Evolutionary conservation across 2,888 invertebrate species (phyloP).

Genomic region (Archips xylosteana): DNA sequence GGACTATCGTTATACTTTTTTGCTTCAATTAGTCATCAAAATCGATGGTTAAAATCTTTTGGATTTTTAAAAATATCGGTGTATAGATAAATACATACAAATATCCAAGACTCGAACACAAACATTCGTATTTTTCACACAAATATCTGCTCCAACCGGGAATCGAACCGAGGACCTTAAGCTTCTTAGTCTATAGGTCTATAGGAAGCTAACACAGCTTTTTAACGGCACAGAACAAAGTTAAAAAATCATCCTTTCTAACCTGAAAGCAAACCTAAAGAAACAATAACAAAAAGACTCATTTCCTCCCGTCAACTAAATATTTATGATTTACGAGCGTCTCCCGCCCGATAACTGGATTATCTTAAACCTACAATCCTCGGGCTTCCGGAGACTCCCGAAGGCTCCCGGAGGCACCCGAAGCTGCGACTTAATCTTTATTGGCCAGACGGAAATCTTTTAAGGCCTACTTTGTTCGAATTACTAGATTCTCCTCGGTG

Average conservation of each 20-base stretch:
- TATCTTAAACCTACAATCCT: slow-evolving; percentile 30
- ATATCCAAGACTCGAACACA: no score
- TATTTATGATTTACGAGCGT: slow-evolving; percentile 38
- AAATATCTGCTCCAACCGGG: no score
- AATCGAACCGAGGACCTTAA: no score
- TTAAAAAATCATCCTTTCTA: neutral
- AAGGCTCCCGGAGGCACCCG: slow-evolving; percentile 12
- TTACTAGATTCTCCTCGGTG: slow-evolving; percentile 20
- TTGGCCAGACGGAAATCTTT: slow-evolving; percentile 32
- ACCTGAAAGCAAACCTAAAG: slow-evolving; percentile 7
- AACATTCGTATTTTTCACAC: no score
- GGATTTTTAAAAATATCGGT: no score
- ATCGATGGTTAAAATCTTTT: no score
- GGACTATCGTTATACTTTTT: no score
- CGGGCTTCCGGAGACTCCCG: slow-evolving; percentile 25
- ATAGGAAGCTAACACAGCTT: no score
- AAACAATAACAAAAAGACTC: slow-evolving; percentile 18
- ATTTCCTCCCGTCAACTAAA: slow-evolving; percentile 26
- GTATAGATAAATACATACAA: no score
- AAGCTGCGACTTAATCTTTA: slow-evolving; percentile 30
- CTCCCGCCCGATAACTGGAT: slow-evolving; percentile 32
- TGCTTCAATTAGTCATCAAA: no score
- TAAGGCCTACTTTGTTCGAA: slow-evolving; percentile 37
- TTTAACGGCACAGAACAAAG: no score
- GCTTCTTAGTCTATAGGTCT: no score